Conservation (phyloP, 2,888 invertebrate genomes). For the Camponotus fellah region DNA sequence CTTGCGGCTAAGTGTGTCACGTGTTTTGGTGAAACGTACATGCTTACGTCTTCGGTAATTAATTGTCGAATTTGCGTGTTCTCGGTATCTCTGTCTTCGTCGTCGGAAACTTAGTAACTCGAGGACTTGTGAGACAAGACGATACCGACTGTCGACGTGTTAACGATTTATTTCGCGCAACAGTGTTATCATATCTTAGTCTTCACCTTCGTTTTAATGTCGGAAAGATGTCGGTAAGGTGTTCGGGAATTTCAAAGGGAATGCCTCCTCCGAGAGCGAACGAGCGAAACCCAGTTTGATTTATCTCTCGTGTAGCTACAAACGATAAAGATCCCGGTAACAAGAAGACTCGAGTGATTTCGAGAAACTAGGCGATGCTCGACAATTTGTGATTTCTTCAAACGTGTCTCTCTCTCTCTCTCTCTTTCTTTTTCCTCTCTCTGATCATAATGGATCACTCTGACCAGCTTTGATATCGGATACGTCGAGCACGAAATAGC, state of each 20-base stretch:
- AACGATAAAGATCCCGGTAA: slow-evolving; percentile 22
- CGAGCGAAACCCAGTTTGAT: slow-evolving; percentile 23
- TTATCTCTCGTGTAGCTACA: slow-evolving; percentile 36
- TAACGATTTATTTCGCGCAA: not conserved
- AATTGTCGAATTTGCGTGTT: slow-evolving; percentile 26
- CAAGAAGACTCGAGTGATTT: slow-evolving; percentile 26
- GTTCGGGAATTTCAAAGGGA: not conserved
- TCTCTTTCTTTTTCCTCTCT: not conserved
- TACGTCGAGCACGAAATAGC: slow-evolving; percentile 73
- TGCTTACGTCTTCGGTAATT: slow-evolving; percentile 11
- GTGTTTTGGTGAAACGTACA: slow-evolving; percentile 14
- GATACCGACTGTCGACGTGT: not conserved
- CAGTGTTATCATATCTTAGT: not conserved
- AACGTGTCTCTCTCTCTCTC: not conserved
- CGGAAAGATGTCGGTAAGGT: not conserved
- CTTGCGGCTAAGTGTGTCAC: slow-evolving; percentile 25
- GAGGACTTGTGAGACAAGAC: not conserved
- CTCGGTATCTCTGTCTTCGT: not conserved
- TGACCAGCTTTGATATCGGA: slow-evolving; percentile 78
- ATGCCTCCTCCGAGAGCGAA: not conserved
- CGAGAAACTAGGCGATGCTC: not conserved
- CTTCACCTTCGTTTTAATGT: slow-evolving; percentile 7
- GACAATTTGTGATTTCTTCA: slow-evolving; percentile 33
- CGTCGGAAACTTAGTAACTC: not conserved
- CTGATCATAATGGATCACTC: slow-evolving; percentile 59